A percentile compares a stretch with the other conserved stretches of the same genome.
phyloP scores from a whole-genome alignment of 2,888 invertebrate genomes.

The Philereme vetulata region DNA sequence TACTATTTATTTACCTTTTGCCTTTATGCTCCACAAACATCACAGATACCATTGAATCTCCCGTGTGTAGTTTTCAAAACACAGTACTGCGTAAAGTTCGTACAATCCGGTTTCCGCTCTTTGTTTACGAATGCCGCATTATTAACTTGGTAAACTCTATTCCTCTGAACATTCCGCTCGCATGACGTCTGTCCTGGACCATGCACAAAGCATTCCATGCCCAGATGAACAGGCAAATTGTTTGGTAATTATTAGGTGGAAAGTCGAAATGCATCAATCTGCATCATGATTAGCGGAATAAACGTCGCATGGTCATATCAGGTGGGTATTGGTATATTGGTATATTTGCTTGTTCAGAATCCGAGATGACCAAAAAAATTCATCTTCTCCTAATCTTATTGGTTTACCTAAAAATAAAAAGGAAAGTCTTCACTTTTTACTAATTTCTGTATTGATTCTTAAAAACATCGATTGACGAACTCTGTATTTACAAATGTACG shows the following conservation, averaged over 20 bases:
- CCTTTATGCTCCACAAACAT: conserved; percentile 1
- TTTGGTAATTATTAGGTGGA: conserved; percentile 8
- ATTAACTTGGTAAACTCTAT: conserved; percentile 39
- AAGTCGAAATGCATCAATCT: not conserved
- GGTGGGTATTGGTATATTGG: too few relatives aligned
- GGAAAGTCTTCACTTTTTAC: too few relatives aligned
- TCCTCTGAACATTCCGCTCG: conserved; percentile 35
- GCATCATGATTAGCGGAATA: not conserved
- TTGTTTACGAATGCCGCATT: conserved; percentile 41
- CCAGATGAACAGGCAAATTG: conserved; percentile 15
- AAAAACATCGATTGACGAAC: too few relatives aligned
- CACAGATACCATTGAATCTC: conserved; percentile 30
- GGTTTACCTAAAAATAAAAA: too few relatives aligned
- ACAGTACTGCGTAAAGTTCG: conserved; percentile 23
- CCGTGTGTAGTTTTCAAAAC: conserved; percentile 37
- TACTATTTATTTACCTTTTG: not conserved
- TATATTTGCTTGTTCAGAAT: too few relatives aligned
- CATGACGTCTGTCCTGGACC: conserved; percentile 33
- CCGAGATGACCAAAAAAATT: too few relatives aligned
- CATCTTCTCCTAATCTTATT: too few relatives aligned
- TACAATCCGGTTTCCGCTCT: conserved; percentile 36
- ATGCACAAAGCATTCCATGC: conserved; percentile 33
- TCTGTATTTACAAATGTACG: too few relatives aligned
- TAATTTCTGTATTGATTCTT: too few relatives aligned
- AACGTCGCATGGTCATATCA: not conserved